These are phyloP conservation scores for Phlogophora meticulosa DNA, from an alignment of 2,888 invertebrate genomes.

Conservation along the genomic window DNA sequence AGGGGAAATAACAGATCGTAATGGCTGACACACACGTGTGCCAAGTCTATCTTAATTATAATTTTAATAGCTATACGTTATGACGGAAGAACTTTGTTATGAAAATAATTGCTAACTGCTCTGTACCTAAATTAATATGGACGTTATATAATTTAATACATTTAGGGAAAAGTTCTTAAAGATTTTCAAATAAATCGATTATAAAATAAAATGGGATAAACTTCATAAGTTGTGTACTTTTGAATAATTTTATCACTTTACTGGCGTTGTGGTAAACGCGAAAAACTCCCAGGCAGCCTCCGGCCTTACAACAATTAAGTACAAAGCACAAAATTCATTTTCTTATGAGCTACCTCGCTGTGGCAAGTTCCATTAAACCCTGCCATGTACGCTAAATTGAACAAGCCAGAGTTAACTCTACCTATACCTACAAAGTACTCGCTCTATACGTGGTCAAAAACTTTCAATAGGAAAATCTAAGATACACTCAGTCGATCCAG, in stretches of 20 bases:
- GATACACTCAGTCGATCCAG: slow-evolving; percentile 6
- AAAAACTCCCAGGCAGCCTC: slow-evolving; percentile 3
- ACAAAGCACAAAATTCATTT: slow-evolving; percentile 13
- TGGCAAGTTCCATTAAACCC: slow-evolving; percentile 64
- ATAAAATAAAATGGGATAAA: background rate
- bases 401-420: slow-evolving; percentile 73
- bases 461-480: slow-evolving; percentile 21
- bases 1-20: slow-evolving; percentile 41
- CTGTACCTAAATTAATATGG: background rate
- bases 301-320: background rate
- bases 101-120: background rate
- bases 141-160: background rate
- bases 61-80: slow-evolving; percentile 9
- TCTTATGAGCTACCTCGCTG: slow-evolving; percentile 9
- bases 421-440: slow-evolving; percentile 49
- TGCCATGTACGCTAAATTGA: slow-evolving; percentile 74
- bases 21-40: slow-evolving; percentile 24
- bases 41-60: slow-evolving; percentile 10
- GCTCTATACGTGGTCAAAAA: background rate
- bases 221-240: no score
- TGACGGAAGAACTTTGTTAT: background rate
- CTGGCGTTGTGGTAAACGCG: background rate
- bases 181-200: background rate
- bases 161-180: background rate
- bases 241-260: background rate